Evolutionary conservation across 2,888 invertebrate genomes (phyloP), one percentile per base, ranked within the genome.

Genomic region (Hydraecia micacea): DNA sequence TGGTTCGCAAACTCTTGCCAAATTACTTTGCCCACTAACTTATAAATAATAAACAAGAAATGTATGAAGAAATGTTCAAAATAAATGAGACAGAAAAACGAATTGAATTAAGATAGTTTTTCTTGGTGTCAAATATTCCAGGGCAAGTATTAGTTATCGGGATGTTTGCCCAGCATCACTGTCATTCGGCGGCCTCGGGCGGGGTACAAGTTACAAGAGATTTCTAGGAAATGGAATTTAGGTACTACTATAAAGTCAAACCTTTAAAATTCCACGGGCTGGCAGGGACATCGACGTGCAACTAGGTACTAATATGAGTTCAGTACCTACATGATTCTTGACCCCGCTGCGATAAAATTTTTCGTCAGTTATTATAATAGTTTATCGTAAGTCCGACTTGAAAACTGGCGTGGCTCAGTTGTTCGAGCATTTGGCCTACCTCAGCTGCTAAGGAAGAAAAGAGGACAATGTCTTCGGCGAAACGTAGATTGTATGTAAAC

Each of bases 41-140:
- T 15, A 42, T 36, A 85, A 49, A 68, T 71, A 77, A 69, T 66
- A 77, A n/a, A 15, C 11, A 36, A 6, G 52, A n/a, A 39, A 67
- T 52, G 28, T 32, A 63, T 21, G 39, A 36, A 6, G 52, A n/a
- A 39, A 67, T 52, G 28, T 32, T 55, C n/a, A 49, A 63, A 63
- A 83, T 55, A 60, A 75, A 32, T 32, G 52, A 63, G 49, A 62
- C 18, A 6, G 46, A 52, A 71, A 65, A 21, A 2, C 21, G 65
- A 79, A 78, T 77, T 60, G 72, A 79, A 87, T 81, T 73, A 75
- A 73, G 71, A 87, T 87, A 87, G 87, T 88, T 88, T 84, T 82
- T 88, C 80, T 81, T 75, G 55, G 72, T 83, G 85, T 85, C 89
- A 84, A 80, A 87, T 80, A 81, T 80, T 81, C 70, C 70, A 52